Evolutionary conservation across 2,797 vertebrate species (phyloP).

Genomic region (Macroramphosus scolopax): DNA sequence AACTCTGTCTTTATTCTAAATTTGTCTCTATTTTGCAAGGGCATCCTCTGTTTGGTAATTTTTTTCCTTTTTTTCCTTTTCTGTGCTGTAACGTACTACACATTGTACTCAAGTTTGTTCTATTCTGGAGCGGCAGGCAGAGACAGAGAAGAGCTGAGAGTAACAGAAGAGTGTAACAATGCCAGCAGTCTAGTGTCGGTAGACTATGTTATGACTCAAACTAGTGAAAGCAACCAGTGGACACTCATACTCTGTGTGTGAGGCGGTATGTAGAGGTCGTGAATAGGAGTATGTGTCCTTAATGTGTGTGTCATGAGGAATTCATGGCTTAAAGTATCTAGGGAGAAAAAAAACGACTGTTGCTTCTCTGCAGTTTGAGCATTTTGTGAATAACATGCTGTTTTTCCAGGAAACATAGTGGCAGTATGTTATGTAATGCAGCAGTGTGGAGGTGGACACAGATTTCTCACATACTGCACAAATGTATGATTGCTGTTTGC

Average conservation of each 20-base stretch:
- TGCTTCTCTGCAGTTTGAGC: conserved; percentile 12
- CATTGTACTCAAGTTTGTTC: too few relatives aligned
- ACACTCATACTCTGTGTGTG: conserved; percentile 30
- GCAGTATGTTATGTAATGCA: neutral
- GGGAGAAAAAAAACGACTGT: neutral
- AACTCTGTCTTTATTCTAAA: conserved; percentile 10
- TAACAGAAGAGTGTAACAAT: conserved; percentile 33
- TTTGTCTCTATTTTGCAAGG: conserved; percentile 4
- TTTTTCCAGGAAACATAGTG: conserved; percentile 21
- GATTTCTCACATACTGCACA: conserved; percentile 14
- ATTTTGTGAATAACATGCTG: conserved; percentile 8
- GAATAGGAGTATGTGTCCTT: conserved; percentile 25
- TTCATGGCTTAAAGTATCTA: conserved; percentile 33
- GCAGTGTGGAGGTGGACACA: conserved; percentile 16
- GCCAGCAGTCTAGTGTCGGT: conserved; percentile 19
- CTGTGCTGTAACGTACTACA: too few relatives aligned
- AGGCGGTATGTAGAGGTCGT: conserved; percentile 32
- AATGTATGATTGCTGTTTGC: conserved; percentile 28
- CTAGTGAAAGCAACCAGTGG: conserved; percentile 33
- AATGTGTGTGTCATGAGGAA: conserved; percentile 40
- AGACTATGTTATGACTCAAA: conserved; percentile 33
- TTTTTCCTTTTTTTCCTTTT: neutral
- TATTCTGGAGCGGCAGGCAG: too few relatives aligned
- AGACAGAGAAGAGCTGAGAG: conserved; percentile 11
- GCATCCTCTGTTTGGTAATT: conserved; percentile 9